A percentile compares a stretch with the other conserved stretches of the same genome.
These are phyloP conservation scores for Geopemphigus sp. DNA, from an alignment of 1,140 invertebrate genomes.

Conservation along the genomic window DNA sequence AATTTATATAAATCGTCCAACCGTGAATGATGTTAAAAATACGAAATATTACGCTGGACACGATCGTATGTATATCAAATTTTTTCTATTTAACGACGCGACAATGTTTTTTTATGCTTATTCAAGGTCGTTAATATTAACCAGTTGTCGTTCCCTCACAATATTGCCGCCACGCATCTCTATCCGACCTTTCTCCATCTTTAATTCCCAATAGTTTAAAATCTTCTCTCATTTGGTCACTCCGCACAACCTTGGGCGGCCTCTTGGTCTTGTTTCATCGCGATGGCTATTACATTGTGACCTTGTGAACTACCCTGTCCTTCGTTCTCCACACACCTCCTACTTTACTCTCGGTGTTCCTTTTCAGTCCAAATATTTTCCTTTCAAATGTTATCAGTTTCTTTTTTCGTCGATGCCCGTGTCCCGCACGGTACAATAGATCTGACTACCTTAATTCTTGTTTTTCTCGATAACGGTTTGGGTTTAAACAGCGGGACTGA, in stretches of 20 bases:
- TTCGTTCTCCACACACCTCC: background rate
- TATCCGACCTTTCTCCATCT: background rate
- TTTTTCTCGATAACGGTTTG: no score
- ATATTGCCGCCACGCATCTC: background rate
- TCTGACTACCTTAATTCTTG: no score
- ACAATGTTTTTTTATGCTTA: no score
- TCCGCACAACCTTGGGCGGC: background rate
- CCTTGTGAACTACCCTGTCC: background rate
- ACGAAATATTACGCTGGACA: no score
- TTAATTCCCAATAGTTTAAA: background rate
- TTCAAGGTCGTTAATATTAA: background rate
- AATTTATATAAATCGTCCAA: no score
- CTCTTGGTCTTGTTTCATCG: background rate
- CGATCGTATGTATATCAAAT: no score
- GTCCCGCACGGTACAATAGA: no score
- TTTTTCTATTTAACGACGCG: no score
- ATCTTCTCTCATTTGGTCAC: background rate
- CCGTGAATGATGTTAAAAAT: no score
- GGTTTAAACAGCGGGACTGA: no score
- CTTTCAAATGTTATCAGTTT: background rate
- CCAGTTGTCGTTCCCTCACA: background rate
- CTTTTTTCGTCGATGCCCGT: background rate
- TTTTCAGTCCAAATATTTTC: background rate
- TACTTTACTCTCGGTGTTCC: background rate
- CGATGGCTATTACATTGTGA: no score